Percentiles rank a stretch among this genome's conserved stretches.
phyloP scores from a whole-genome alignment of 2,113 vertebrate genomes.

The Rhagologus leucostigma region DNA sequence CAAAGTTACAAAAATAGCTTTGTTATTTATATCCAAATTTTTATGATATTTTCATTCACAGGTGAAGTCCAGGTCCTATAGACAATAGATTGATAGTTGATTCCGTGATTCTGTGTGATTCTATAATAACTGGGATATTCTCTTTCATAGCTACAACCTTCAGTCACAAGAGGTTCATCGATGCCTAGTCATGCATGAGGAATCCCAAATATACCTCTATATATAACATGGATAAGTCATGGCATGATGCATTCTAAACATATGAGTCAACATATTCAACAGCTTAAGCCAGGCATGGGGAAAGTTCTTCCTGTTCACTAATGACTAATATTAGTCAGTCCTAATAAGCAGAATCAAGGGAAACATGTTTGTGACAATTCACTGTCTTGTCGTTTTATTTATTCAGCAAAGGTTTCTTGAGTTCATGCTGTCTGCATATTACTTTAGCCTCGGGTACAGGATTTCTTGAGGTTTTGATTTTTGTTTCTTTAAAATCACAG shows the following conservation, averaged over 20 bases:
- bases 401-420: background rate
- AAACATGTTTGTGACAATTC: background rate
- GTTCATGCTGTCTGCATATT: background rate
- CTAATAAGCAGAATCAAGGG: background rate
- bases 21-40: background rate
- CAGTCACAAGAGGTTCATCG: background rate
- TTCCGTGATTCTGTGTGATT: background rate
- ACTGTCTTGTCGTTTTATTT: background rate
- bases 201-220: background rate
- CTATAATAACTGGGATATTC: background rate
- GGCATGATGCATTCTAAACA: slow-evolving; percentile 1
- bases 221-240: background rate
- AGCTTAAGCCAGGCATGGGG: background rate
- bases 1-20: background rate
- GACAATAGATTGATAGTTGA: background rate
- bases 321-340: background rate
- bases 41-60: background rate
- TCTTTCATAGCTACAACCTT: background rate
- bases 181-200: background rate
- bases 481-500: background rate
- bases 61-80: background rate
- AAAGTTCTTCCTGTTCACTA: slow-evolving; percentile 15
- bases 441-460: background rate
- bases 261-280: slow-evolving; percentile 31
- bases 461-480: background rate